phyloP scores from a whole-genome alignment of 2,113 vertebrate genomes.

The Tachuris rubrigastra region DNA sequence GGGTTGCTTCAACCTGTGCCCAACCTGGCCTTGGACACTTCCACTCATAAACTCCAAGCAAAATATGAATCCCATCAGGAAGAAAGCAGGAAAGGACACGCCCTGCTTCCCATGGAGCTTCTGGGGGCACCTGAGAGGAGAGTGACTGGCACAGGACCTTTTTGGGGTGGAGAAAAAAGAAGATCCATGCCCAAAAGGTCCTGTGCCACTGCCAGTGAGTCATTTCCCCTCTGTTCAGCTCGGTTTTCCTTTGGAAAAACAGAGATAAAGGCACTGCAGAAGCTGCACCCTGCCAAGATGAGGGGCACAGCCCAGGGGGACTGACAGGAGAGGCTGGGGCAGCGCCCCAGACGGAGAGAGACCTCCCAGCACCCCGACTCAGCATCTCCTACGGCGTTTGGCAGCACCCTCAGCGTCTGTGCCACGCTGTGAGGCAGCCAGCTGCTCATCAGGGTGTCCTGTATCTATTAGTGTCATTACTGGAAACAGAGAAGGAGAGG shows the following conservation, averaged over 20 bases:
- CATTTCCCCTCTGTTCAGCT: no score
- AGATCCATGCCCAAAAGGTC: background rate
- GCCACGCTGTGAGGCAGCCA: background rate
- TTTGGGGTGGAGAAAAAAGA: fast-evolving
- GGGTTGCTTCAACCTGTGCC: background rate
- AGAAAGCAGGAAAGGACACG: background rate
- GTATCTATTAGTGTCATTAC: background rate
- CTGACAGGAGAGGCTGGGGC: background rate
- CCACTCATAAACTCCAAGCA: background rate
- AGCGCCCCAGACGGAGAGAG: background rate
- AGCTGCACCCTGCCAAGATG: no score
- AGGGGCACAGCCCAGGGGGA: no score
- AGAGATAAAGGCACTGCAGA: no score
- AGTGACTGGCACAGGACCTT: background rate
- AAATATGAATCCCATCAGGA: background rate
- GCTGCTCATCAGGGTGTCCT: fast-evolving
- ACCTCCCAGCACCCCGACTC: background rate
- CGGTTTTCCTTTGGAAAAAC: no score
- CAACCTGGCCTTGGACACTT: background rate
- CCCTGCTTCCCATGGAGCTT: background rate
- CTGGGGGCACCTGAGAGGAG: background rate
- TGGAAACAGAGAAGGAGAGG: background rate
- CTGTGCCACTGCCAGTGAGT: background rate
- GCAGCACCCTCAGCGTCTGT: background rate
- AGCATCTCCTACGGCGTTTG: background rate